Evolutionary conservation across 2,797 vertebrate species (phyloP).

Genomic region (Pseudochirops corinnae): DNA sequence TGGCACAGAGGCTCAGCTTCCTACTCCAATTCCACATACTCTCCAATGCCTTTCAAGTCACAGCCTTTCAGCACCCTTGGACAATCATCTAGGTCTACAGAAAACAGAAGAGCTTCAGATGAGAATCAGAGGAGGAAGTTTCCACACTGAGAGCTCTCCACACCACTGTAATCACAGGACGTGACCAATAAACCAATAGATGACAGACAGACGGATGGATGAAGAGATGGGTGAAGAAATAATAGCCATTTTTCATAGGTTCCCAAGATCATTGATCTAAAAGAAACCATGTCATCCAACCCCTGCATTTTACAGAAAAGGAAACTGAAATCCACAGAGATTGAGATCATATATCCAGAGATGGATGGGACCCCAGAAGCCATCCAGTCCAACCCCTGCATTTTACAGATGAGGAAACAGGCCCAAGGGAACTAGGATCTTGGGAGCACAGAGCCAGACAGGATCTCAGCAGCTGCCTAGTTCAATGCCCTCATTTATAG

Average conservation of each 20-base stretch:
- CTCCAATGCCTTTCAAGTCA: background rate
- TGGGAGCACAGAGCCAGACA: background rate
- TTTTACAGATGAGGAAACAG: background rate
- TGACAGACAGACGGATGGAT: background rate
- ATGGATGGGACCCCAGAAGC: background rate
- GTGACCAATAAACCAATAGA: background rate
- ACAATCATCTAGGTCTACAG: background rate
- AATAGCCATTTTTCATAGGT: background rate
- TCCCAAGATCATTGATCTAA: background rate
- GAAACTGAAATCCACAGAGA: background rate
- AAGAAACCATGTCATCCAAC: background rate
- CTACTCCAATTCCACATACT: background rate
- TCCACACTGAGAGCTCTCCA: background rate
- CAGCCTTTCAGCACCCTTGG: background rate
- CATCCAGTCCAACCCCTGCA: background rate
- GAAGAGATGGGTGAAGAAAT: background rate
- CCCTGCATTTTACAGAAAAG: background rate
- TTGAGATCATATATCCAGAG: no score
- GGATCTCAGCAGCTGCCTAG: background rate
- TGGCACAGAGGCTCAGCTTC: background rate
- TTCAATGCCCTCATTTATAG: background rate
- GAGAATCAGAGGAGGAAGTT: background rate
- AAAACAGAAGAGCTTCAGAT: background rate
- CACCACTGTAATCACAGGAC: background rate
- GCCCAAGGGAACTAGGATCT: background rate